Conservation (phyloP, 1,140 invertebrate species). For the Caenorhabditis remanei region DNA sequence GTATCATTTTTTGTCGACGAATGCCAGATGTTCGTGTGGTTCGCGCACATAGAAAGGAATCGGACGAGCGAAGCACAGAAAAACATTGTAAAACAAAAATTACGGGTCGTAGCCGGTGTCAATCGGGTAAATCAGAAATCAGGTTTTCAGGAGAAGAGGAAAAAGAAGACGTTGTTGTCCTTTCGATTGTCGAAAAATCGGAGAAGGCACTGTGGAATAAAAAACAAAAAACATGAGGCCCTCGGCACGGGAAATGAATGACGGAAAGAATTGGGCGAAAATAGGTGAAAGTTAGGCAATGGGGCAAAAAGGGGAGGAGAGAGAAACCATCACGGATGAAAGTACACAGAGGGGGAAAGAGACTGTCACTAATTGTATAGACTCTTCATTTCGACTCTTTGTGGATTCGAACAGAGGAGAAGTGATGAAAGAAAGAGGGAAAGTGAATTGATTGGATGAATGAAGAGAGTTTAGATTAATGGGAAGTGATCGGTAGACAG, state of each 20-base stretch:
- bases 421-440: background rate
- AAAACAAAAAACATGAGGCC: conserved; percentile 1
- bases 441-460: background rate
- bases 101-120: background rate
- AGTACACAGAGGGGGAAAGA: conserved; percentile 5
- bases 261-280: conserved; percentile 49
- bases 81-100: conserved; percentile 18
- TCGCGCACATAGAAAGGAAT: background rate
- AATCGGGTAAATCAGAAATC: conserved; percentile 35
- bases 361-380: conserved; percentile 35
- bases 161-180: background rate
- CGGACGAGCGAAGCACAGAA: background rate
- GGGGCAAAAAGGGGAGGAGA: background rate
- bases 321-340: conserved; percentile 51
- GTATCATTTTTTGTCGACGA: conserved; percentile 16
- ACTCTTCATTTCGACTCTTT: background rate
- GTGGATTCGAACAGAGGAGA: background rate
- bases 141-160: conserved; percentile 35
- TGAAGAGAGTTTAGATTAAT: background rate
- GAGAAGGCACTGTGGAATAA: conserved; percentile 23
- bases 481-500: background rate
- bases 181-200: conserved; percentile 47
- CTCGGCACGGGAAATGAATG: conserved; percentile 35
- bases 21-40: background rate
- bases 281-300: conserved; percentile 50